Percentiles rank a stretch among this genome's conserved stretches.
phyloP scores from a whole-genome alignment of 2,113 vertebrate genomes.

The Brienomyrus longianalis region DNA sequence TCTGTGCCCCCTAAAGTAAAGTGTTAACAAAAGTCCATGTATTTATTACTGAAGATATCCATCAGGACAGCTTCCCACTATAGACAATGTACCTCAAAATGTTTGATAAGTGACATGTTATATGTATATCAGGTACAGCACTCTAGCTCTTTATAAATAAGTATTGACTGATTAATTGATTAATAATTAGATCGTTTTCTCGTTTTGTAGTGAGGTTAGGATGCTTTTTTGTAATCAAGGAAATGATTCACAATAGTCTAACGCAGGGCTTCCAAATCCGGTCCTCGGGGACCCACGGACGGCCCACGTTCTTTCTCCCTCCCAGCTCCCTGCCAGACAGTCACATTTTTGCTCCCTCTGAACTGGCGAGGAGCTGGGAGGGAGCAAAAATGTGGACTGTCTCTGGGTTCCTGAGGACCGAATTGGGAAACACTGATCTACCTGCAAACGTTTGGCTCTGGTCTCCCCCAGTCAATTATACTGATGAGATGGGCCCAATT shows the following conservation, averaged over 20 bases:
- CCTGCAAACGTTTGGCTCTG: conserved; percentile 26
- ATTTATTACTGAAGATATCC: not conserved
- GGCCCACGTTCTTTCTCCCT: not conserved
- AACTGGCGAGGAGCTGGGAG: not conserved
- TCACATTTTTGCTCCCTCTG: not conserved
- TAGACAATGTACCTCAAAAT: not conserved
- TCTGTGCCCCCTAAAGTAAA: not conserved
- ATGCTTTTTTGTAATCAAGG: not conserved
- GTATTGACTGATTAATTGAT: not conserved
- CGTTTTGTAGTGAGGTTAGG: not conserved
- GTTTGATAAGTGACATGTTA: not conserved
- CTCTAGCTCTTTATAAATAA: not conserved
- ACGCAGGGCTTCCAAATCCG: not conserved
- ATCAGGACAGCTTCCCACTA: not conserved
- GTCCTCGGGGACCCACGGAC: not conserved
- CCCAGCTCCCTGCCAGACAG: too few species aligned
- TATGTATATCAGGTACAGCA: not conserved
- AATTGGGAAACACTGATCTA: not conserved
- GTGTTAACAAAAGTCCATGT: not conserved
- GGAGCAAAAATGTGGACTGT: not conserved
- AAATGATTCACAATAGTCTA: not conserved
- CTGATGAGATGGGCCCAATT: conserved; percentile 86
- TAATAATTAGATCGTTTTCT: not conserved
- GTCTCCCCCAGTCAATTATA: conserved; percentile 86
- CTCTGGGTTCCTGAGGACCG: not conserved